Conservation (phyloP, 2,113 vertebrate genomes). For the zebrafish (Danio rerio) region GRCz12tu NC_133195.1:42425001-42425500, state of each 20-base stretch:
- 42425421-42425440: neutral
- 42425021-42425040: too few species aligned
- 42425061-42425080: too few species aligned
- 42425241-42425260: neutral
- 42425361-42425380: conserved; percentile 8
- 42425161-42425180: too few species aligned
- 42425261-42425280: conserved; percentile 30
- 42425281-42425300: neutral
- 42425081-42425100: too few species aligned
- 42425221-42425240: neutral
- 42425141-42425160: too few species aligned
- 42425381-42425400: conserved; percentile 15
- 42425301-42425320: conserved; percentile 1
- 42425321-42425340: conserved; percentile 28
- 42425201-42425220: too few species aligned
- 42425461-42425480: conserved; percentile 10
- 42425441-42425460: conserved; percentile 3
- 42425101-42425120: too few species aligned
- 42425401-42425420: neutral
- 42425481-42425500: conserved; percentile 11
- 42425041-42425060: neutral
- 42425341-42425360: conserved; percentile 26
- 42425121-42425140: too few species aligned
- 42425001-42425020: too few species aligned
- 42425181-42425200: too few species aligned